Evolutionary conservation across 2,888 invertebrate genomes (phyloP), one percentile per base, ranked within the genome.

Genomic region (Euspilapteryx auroguttella): DNA sequence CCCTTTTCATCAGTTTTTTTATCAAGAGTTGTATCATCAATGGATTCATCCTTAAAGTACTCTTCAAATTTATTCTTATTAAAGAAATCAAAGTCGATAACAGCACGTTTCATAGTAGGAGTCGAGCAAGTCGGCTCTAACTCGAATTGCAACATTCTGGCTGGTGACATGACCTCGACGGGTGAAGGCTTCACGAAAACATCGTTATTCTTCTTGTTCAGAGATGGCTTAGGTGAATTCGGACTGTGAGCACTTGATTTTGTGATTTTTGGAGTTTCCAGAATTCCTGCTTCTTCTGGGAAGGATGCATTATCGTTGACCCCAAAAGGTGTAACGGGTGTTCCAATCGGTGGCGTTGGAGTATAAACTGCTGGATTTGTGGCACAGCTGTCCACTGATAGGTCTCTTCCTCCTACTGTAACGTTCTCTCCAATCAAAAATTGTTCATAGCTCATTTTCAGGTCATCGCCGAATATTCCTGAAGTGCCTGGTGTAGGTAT

Each of bases 91-190:
- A 75, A 75, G 37, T 75, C 65, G 1, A 75, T 46, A 4, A 47
- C 56, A 2, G 71, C 71, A 11, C 75, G 48, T 42, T 68, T 75
- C 69, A 75, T 73, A 3, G 75, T 73, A 2, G 73, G 73, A 9
- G 75, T 73, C 3, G 65, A 45, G 32, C 61, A 62, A 9, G 41
- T 45, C 2, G 57, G 41, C 26, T 64, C 61, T 11, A 71, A 39
- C 47, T 69, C 64, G 12, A 63, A 75, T 49, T 73, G 71, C 27
- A 75, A 41, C 69, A 71, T 71, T 50, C 45, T 61, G 11, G 75
- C 75, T 6, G 75, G 73, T 21, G 73, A 73, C 68, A 73, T 69
- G 12, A 62, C 34, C 25, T 69, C 75, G 0, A 68, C 44, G 2
- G 69, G 66, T 12, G 71, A 68, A 2, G 75, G 73, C 27, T 55